phyloP scores from a whole-genome alignment of 2,888 invertebrate genomes.

The Xanthorhoe spadicearia region DNA sequence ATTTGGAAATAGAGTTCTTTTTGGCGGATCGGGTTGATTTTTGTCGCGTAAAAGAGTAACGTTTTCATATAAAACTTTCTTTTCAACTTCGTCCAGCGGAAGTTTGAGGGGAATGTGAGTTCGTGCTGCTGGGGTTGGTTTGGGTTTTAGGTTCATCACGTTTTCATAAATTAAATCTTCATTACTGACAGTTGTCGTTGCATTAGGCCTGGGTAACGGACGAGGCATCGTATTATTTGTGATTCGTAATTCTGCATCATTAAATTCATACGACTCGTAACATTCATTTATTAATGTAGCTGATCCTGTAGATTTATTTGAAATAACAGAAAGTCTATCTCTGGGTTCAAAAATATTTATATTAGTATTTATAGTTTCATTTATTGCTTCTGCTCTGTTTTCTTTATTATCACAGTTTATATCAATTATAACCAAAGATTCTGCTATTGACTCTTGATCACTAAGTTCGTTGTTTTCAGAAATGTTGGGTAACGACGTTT shows the following conservation, averaged over 20 bases:
- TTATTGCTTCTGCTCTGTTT: constrained; percentile 41
- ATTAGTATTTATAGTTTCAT: constrained; percentile 63
- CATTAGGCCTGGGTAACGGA: constrained; percentile 67
- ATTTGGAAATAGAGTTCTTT: constrained; percentile 56
- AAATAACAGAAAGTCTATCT: constrained; percentile 58
- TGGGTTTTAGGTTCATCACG: constrained; percentile 46
- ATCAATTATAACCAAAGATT: constrained; percentile 59
- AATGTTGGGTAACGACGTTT: constrained; percentile 79
- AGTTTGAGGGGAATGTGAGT: constrained; percentile 65
- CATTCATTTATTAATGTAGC: constrained; percentile 72
- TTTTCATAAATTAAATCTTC: constrained; percentile 73
- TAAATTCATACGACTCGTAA: constrained; percentile 74
- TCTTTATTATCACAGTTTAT: constrained; percentile 54
- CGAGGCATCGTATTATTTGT: constrained; percentile 55
- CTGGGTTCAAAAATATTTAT: constrained; percentile 72
- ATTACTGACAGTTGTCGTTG: constrained; percentile 43
- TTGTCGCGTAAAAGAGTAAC: constrained; percentile 57
- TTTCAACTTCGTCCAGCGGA: constrained; percentile 52
- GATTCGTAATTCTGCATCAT: constrained; percentile 43
- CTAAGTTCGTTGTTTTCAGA: constrained; percentile 77
- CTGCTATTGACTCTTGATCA: constrained; percentile 65
- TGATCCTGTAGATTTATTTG: constrained; percentile 62
- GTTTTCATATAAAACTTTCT: constrained; percentile 72
- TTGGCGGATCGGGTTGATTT: constrained; percentile 62
- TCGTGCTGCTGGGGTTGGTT: constrained; percentile 72